Evolutionary conservation across 35 echinoderm and acorn worm genomes (phyloP).

Genomic region (Apostichopus californicus): DNA sequence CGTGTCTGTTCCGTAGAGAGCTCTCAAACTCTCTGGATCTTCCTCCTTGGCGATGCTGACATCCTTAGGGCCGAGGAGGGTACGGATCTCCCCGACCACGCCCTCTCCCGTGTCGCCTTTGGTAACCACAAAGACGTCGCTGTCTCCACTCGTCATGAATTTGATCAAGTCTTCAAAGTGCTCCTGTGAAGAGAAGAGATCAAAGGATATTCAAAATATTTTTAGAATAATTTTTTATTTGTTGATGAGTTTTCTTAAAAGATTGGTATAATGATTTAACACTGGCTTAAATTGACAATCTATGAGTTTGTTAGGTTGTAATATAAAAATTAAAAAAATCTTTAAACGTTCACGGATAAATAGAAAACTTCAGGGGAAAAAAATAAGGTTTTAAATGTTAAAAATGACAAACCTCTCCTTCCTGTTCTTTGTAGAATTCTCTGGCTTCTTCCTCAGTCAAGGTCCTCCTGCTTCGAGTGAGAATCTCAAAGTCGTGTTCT

Average conservation of each 20-base stretch:
- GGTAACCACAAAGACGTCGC: constrained; percentile 81
- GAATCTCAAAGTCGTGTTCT: constrained; percentile 76
- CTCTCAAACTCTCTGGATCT: constrained; percentile 90
- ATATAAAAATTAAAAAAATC: too few relatives aligned
- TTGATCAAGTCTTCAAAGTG: constrained; percentile 89
- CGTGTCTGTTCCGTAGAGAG: constrained; percentile 91
- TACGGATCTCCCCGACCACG: constrained; percentile 79
- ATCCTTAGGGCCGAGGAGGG: constrained; percentile 88
- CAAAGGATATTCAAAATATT: too few relatives aligned
- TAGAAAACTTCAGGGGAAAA: too few relatives aligned
- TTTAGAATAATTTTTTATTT: too few relatives aligned
- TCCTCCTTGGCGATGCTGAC: constrained; percentile 88
- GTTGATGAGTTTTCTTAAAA: too few relatives aligned
- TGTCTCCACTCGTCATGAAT: constrained; percentile 94
- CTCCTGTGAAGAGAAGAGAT: constrained; percentile 51
- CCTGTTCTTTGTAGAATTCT: constrained; percentile 95
- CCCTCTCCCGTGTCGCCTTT: constrained; percentile 96
- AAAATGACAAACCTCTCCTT: constrained; percentile 63
- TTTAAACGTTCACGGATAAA: too few relatives aligned
- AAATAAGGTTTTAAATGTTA: too few relatives aligned
- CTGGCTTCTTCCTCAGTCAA: constrained; percentile 91
- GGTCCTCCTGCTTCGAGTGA: constrained; percentile 75
- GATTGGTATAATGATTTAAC: too few relatives aligned
- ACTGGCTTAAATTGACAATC: too few relatives aligned
- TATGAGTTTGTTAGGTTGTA: too few relatives aligned